A percentile compares a stretch with the other conserved stretches of the same genome.
Conservation (phyloP, 2,888 invertebrate genomes). For the Ichneumoninae sp. region DNA sequence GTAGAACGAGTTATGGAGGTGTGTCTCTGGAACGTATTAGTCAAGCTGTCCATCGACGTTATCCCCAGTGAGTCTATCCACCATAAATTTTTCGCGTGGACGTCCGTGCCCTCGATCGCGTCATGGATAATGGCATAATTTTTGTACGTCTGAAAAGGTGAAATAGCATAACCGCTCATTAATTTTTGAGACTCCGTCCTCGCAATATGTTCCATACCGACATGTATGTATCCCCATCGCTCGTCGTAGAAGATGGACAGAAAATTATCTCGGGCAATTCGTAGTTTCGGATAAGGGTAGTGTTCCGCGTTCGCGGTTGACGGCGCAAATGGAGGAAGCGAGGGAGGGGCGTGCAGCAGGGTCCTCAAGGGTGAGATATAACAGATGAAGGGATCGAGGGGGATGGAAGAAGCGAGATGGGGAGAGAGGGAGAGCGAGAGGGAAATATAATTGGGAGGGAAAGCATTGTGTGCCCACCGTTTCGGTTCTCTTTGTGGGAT, state of each 20-base stretch:
- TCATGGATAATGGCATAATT: conserved; percentile 68
- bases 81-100: conserved; percentile 29
- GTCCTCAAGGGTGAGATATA: conserved; percentile 26
- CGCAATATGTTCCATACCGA: too few species aligned
- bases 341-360: conserved; percentile 21
- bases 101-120: conserved; percentile 23
- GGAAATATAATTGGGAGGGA: conserved; percentile 77
- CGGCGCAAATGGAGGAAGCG: conserved; percentile 44
- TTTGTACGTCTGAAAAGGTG: conserved; percentile 72
- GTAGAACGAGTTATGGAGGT: conserved; percentile 34
- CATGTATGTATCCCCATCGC: neutral
- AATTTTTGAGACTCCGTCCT: conserved; percentile 13
- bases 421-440: conserved; percentile 37
- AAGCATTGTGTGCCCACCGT: conserved; percentile 72
- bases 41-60: conserved; percentile 75
- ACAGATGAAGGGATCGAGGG: conserved; percentile 27
- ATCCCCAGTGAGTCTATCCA: conserved; percentile 61
- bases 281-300: conserved; percentile 37
- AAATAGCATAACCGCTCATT: conserved; percentile 62
- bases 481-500: conserved; percentile 79
- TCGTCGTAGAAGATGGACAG: neutral
- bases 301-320: conserved; percentile 31
- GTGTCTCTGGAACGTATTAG: conserved; percentile 72
- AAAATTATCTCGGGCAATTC: neutral
- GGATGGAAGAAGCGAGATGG: conserved; percentile 21